Conservation (phyloP, 2,113 vertebrate species). For the Perca schrenkii region DNA sequence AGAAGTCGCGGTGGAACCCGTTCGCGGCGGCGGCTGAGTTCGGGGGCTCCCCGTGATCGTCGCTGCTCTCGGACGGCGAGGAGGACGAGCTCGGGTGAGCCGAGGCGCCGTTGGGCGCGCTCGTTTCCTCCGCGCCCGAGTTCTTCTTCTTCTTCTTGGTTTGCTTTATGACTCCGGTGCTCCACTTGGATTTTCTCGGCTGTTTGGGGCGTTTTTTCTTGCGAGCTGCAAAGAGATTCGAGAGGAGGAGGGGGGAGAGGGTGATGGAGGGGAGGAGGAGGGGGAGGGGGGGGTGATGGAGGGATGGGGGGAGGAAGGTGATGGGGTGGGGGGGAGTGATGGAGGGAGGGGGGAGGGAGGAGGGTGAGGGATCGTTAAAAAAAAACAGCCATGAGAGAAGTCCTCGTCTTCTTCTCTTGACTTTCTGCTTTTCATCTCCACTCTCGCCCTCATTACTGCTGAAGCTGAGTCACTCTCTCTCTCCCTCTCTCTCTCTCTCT, state of each 20-base stretch:
- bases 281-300: not conserved
- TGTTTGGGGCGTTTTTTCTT: conserved; percentile 43
- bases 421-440: not conserved
- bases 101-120: too few relatives aligned
- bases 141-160: conserved; percentile 59
- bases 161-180: conserved; percentile 55
- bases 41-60: not conserved
- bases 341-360: too few relatives aligned
- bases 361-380: too few relatives aligned
- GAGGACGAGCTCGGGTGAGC: not conserved
- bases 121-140: not conserved
- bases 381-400: too few relatives aligned
- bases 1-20: not conserved
- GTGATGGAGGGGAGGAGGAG: not conserved
- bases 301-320: accelerated
- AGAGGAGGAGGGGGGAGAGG: not conserved
- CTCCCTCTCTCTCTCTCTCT: not conserved
- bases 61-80: conserved; percentile 52
- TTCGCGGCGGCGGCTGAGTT: not conserved
- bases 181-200: conserved; percentile 61
- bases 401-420: conserved; percentile 7
- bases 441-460: not conserved
- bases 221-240: conserved; percentile 23
- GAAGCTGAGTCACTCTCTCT: conserved; percentile 4
- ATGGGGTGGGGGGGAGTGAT: not conserved